Evolutionary conservation across 1,140 invertebrate genomes (phyloP).

Genomic region (Apocrypta bakeri): DNA sequence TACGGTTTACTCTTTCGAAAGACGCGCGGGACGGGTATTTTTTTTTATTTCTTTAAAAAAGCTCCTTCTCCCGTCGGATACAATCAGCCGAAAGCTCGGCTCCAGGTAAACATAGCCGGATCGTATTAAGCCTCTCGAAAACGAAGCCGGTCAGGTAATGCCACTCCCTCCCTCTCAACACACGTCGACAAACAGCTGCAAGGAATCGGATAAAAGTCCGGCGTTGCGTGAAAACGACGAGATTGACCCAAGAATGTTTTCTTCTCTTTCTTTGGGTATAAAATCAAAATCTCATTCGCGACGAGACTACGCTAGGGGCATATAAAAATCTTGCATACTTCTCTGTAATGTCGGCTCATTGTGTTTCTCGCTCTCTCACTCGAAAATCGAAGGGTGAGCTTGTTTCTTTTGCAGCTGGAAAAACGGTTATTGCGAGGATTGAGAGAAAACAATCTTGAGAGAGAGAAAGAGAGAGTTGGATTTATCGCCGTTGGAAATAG

Average conservation of each 20-base stretch:
- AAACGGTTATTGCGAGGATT: background rate
- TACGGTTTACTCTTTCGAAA: background rate
- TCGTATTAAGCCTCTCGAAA: background rate
- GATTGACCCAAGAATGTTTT: background rate
- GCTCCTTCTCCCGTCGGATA: background rate
- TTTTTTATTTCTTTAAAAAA: background rate
- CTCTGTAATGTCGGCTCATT: background rate
- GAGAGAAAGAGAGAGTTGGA: background rate
- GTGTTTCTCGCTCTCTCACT: background rate
- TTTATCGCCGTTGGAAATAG: background rate
- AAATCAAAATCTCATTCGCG: background rate
- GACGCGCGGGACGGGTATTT: background rate
- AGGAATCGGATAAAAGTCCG: background rate
- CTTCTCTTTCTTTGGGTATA: background rate
- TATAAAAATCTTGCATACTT: background rate
- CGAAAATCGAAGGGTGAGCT: background rate
- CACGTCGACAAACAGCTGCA: constrained; percentile 1
- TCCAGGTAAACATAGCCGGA: background rate
- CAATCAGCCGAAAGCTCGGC: background rate
- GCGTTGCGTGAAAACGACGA: background rate
- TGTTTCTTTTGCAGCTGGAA: background rate
- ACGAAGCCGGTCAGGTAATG: background rate
- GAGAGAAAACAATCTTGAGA: background rate
- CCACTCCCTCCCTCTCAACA: background rate
- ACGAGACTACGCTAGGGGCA: background rate